Evolutionary conservation across 1,140 invertebrate species (phyloP), one percentile per base, ranked within the genome.

Genomic region (Pogonognathellus flavescens): DNA sequence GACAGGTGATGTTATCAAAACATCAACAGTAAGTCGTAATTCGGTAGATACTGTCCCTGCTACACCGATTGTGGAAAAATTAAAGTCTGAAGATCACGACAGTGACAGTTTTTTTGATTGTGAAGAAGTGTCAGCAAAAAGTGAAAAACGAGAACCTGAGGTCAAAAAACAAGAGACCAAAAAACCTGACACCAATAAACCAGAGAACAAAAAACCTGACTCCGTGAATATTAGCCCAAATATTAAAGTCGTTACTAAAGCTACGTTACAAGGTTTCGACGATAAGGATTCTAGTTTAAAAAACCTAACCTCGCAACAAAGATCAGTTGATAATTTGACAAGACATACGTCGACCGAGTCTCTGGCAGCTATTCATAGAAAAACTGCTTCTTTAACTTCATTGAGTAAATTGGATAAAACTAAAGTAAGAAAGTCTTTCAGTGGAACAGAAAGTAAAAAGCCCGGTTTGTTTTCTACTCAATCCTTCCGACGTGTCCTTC

Each of bases 401-500:
- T 76, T 76, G 41, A 49, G 25, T 7, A 76, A 57, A 31, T 81
- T 57, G 50, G 85, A 82, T 22, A 85, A 85, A 72, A 55, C 85
- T 25, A 85, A 85, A 82, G 80, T 66, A 9, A 85, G 80, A 85
- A 85, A 85, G 52, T 81, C 72, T 66, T 49, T 85, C 22, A 85
- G 85, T 59, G 52, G 82, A n/a, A 82, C 18, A 11, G 80, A 85
- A 22, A 55, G 49, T 52, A 85, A 85, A 80, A 49, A 49, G 50
- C n/a, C 18, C 16, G 20, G 50, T 22, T 81, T 85, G 22, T 85
- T 60, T 62, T 85, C 85, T 18, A 55, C 85, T 18, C 62, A 80
- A n/a, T 83, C 85, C 81, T 82, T 85, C 70, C 59, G 80, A 49
- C 85, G 85, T 82, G 85, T 83, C 25, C 66, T 85, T 10, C 55